These are phyloP conservation scores for Remorina albescens DNA, from an alignment of 2,797 vertebrate species.

Conservation along the genomic window DNA sequence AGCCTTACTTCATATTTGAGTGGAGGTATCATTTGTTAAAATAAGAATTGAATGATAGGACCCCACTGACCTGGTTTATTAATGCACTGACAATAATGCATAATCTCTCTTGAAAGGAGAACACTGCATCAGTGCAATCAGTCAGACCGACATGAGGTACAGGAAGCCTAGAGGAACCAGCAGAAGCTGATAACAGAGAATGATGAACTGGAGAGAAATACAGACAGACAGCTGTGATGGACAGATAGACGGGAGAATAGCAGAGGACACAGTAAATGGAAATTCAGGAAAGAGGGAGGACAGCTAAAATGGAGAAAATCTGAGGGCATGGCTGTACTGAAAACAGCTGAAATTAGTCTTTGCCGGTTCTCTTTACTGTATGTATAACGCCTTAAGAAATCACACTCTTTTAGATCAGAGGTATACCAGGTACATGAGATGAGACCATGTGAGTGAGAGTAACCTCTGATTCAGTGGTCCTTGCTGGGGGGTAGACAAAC, in stretches of 20 bases:
- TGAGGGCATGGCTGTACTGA: background rate
- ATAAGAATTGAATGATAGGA: constrained; percentile 12
- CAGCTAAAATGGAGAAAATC: constrained; percentile 22
- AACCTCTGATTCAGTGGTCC: constrained; percentile 57
- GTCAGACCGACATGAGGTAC: constrained; percentile 65
- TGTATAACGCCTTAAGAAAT: constrained; percentile 11
- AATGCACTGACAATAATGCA: constrained; percentile 48
- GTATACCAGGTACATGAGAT: constrained; percentile 4
- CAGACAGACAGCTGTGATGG: constrained; percentile 71
- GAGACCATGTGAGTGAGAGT: constrained; percentile 25
- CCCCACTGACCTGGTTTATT: constrained; percentile 50
- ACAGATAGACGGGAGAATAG: constrained; percentile 65
- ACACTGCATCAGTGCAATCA: constrained; percentile 66
- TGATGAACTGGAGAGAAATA: constrained; percentile 72
- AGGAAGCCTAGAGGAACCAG: constrained; percentile 74
- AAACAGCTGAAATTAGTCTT: constrained; percentile 23
- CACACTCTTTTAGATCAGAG: constrained; percentile 30
- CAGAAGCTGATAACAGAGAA: constrained; percentile 69
- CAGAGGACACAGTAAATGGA: constrained; percentile 58
- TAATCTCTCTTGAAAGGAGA: constrained; percentile 56
- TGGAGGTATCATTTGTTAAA: constrained; percentile 14
- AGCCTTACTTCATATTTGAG: constrained; percentile 17
- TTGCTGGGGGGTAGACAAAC: constrained; percentile 61
- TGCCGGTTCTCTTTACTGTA: constrained; percentile 5
- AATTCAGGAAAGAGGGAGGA: constrained; percentile 34